These are phyloP conservation scores for Odontothrips loti DNA, from an alignment of 2,888 invertebrate genomes.

Conservation along the genomic window DNA sequence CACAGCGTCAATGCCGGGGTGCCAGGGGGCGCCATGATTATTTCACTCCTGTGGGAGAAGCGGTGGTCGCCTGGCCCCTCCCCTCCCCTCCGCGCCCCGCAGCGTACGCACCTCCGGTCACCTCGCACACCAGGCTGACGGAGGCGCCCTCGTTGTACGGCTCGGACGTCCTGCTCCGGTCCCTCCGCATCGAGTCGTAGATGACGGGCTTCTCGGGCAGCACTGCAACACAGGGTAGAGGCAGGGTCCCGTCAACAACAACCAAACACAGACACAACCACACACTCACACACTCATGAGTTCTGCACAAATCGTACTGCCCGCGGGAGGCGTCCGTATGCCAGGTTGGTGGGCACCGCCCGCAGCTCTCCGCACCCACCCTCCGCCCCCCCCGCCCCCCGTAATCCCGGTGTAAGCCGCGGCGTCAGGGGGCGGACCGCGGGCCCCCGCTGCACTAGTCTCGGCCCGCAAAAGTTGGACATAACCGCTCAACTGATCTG, in stretches of 20 bases:
- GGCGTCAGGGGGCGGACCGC: too few relatives aligned
- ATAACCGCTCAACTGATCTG: constrained; percentile 9
- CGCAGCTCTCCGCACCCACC: not conserved
- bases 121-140: constrained; percentile 76
- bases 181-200: constrained; percentile 72
- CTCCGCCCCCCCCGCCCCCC: not conserved
- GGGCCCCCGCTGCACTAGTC: not conserved
- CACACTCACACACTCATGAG: too few relatives aligned
- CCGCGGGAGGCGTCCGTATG: too few relatives aligned
- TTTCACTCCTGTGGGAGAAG: too few relatives aligned
- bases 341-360: not conserved
- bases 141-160: constrained; percentile 83
- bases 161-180: constrained; percentile 62
- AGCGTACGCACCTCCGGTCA: constrained; percentile 66
- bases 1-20: too few relatives aligned
- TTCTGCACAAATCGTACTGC: too few relatives aligned
- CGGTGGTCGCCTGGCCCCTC: too few relatives aligned
- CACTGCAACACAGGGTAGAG: constrained; percentile 52
- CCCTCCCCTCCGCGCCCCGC: too few relatives aligned
- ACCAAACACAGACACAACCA: too few relatives aligned
- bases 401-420: too few relatives aligned
- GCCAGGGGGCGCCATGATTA: too few relatives aligned
- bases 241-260: too few relatives aligned
- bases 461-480: not conserved
- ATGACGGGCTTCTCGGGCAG: constrained; percentile 78